These are phyloP conservation scores for Psilopogon haemacephalus DNA, from an alignment of 2,113 vertebrate genomes.

Conservation along the genomic window DNA sequence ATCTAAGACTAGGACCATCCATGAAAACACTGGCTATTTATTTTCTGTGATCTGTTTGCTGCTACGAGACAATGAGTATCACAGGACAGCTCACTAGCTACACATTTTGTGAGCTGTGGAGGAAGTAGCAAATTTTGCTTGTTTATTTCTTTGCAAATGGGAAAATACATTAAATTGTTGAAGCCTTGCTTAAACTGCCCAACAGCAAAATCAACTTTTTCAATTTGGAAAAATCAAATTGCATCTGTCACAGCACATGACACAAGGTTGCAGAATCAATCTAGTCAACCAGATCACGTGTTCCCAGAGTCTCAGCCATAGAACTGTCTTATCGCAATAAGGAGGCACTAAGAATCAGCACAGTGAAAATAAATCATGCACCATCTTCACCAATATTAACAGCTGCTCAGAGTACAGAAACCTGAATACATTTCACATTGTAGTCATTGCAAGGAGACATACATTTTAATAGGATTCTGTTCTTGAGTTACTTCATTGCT, in stretches of 20 bases:
- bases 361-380: neutral
- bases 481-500: neutral
- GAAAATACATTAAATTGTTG: neutral
- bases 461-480: neutral
- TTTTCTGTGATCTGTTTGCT: neutral
- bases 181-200: neutral
- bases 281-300: neutral
- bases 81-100: neutral
- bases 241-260: neutral
- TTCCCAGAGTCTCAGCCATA: neutral
- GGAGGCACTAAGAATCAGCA: neutral
- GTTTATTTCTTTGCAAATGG: neutral
- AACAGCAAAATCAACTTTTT: neutral
- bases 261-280: neutral
- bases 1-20: neutral
- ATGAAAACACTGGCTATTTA: neutral
- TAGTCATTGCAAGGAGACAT: neutral
- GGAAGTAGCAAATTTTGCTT: neutral
- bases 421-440: neutral
- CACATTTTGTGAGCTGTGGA: neutral
- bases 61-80: neutral
- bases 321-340: neutral
- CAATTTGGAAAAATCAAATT: neutral
- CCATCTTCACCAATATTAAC: neutral
- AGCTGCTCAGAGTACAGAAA: neutral